Evolutionary conservation across 2,888 invertebrate genomes (phyloP), one percentile per base, ranked within the genome.

Genomic region (Acrocyrtus sp.): DNA sequence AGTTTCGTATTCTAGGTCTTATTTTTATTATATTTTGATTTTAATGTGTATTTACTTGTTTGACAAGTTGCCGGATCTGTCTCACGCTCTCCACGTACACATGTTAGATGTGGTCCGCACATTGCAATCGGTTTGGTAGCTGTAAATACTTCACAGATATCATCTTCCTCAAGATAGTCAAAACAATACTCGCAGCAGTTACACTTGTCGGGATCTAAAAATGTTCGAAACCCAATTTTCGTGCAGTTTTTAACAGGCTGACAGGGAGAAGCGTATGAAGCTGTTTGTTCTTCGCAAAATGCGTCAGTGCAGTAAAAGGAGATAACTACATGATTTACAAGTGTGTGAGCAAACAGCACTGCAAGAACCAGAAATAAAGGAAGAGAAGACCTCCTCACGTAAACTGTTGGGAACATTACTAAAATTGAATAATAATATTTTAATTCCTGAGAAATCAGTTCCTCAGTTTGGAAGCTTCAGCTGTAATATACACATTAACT

Each of bases 111-210:
- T 8, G 81, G 81, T 15, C 81, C 81, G 61, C 81, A 81, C 70
- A 81, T 68, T 27, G 74, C 60, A 8, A 34, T 12, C 1, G 77
- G 76, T 3, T 75, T 67, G 19, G 70, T 58, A n/a, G 39, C 39
- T 41, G 66, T 66, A 1, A 41, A 15, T 0, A 48, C 51, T 1
- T 53, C 39, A 50, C 81, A 81, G 21, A 60, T 56, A 17, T 63
- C 72, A 48, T 72, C 69, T 60, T 79, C 78, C 17, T 75, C 29
- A 21, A 79, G 10, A 39, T 80, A 81, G 24, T 80, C 76, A 22
- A 79, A 80, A 47, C 81, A 81, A 15, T 78, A 78, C 12, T 66
- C 45, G 47, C 81, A 81, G 53, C 81, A 81, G 41, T 81, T 81
- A 43, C 81, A 81, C 26, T 45, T 22, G 17, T 60, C 51, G 0